Evolutionary conservation across 1,140 invertebrate species (phyloP).

Genomic region (Orchesella cincta): DNA sequence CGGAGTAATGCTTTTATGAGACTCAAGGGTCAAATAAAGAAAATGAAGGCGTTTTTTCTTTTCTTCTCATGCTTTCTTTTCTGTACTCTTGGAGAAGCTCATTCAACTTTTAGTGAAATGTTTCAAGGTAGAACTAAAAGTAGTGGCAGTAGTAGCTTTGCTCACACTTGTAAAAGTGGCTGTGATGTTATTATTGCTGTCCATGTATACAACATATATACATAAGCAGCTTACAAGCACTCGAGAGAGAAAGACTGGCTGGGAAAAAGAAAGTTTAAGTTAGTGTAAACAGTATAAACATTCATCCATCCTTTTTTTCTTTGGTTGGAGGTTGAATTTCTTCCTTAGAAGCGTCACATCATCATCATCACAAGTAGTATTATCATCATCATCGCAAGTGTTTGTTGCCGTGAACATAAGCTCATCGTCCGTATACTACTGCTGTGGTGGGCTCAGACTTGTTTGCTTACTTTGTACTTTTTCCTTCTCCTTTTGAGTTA

Average conservation of each 20-base stretch:
- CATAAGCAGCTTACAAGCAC: neutral
- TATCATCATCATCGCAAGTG: constrained; percentile 4
- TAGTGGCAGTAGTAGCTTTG: constrained; percentile 3
- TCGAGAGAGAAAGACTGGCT: neutral
- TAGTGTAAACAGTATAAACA: too few relatives aligned
- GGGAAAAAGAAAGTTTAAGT: too few relatives aligned
- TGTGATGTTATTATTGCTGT: constrained; percentile 25
- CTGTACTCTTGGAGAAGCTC: neutral
- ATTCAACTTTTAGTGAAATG: neutral
- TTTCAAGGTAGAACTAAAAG: constrained; percentile 2
- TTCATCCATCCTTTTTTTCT: neutral
- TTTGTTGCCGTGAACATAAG: constrained; percentile 12
- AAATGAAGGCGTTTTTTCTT: constrained; percentile 50
- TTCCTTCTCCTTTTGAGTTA: constrained; percentile 20
- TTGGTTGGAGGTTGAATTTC: too few relatives aligned
- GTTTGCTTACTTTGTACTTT: constrained; percentile 25
- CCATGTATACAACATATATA: neutral
- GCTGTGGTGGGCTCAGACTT: neutral
- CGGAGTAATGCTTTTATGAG: constrained; percentile 53
- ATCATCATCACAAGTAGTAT: neutral
- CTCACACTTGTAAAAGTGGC: constrained; percentile 23
- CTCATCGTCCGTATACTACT: neutral
- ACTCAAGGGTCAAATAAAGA: constrained; percentile 52
- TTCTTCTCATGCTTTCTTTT: constrained; percentile 17
- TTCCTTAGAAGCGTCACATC: neutral